These are phyloP conservation scores for Anisognathus igniventris DNA, from an alignment of 2,797 vertebrate genomes.

Conservation along the genomic window DNA sequence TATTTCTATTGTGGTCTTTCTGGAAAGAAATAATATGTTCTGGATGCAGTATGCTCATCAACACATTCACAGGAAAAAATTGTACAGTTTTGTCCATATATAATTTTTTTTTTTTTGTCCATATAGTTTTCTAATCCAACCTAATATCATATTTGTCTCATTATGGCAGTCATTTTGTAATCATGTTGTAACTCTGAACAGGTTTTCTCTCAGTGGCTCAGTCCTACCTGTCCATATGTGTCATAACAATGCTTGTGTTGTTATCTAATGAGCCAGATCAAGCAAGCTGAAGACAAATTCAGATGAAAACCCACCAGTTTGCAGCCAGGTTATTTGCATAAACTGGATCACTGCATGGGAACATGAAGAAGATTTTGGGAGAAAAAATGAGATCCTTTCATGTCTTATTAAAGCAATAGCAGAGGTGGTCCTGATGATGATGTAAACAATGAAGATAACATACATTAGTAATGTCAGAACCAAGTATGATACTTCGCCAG, in stretches of 20 bases:
- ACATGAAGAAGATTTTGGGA: not conserved
- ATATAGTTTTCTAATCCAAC: not conserved
- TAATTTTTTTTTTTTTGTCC: too few species aligned
- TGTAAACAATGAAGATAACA: not conserved
- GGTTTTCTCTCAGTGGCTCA: not conserved
- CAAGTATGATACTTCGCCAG: not conserved
- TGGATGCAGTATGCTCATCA: not conserved
- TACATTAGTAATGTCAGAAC: not conserved
- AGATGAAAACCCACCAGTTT: not conserved
- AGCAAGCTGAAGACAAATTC: not conserved
- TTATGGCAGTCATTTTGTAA: not conserved
- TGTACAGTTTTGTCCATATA: not conserved
- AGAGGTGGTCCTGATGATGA: not conserved
- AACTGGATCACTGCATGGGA: not conserved
- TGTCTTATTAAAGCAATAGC: not conserved
- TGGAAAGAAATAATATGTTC: not conserved
- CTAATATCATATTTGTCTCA: not conserved
- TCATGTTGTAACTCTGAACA: rapidly evolving
- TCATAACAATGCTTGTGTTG: not conserved
- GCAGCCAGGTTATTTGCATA: not conserved
- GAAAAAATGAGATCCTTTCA: not conserved
- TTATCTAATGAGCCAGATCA: not conserved
- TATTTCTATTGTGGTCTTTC: not conserved
- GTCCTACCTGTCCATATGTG: not conserved
- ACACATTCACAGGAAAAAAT: not conserved